Base-by-base conservation (phyloP, 2,888 invertebrate species). In the Oscheius sp. region DNA sequence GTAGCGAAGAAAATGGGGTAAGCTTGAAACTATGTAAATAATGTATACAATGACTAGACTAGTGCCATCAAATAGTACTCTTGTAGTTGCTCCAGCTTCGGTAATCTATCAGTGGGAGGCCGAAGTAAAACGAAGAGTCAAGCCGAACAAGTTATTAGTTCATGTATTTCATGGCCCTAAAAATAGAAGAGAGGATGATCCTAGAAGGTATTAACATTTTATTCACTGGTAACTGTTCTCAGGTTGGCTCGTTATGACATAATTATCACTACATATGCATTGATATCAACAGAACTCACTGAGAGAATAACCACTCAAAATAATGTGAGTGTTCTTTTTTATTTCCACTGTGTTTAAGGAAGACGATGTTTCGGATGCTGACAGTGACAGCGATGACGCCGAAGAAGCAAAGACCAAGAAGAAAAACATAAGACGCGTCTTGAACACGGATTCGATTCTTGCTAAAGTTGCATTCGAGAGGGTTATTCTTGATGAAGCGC, bases 21-120 rank as follows among this genome's bases (percentile, higher is more conserved):
- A 53, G 66, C 21, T 23, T 35, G 3, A 6, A 35, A n/a, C n/a
- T 35, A 9, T 35, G 5, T 35, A 6, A 35, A 35, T 35, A 35
- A 9, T 35, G 3, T 35, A 6, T 35, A 35, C 9, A 35, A 35
- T 6, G 3, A 3, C 6, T 59, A 80, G 83, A 29, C 58, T 85
- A 25, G 73, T 89, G 7, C 84, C 87, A 25, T 89, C 89, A 1
- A 80, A 83, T 49, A 87, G 89, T 1, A 90, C 90, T 1, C 90
- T 98, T n/a, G 93, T 98, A 0, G 92, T 98, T 1, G 95, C 95
- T 86, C 96, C 96, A 0, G 95, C 96, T 1, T 94, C 94, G 55
- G 91, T 98, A 59, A 90, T 97, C 72, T 92, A 93, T 81, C 97
- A 98, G 89, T 98, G 97, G 97, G 92, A 93, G 74, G 72, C 81